These are phyloP conservation scores for Eulemur macaco DNA, from an alignment of 2,113 vertebrate genomes.

Conservation along the genomic window DNA sequence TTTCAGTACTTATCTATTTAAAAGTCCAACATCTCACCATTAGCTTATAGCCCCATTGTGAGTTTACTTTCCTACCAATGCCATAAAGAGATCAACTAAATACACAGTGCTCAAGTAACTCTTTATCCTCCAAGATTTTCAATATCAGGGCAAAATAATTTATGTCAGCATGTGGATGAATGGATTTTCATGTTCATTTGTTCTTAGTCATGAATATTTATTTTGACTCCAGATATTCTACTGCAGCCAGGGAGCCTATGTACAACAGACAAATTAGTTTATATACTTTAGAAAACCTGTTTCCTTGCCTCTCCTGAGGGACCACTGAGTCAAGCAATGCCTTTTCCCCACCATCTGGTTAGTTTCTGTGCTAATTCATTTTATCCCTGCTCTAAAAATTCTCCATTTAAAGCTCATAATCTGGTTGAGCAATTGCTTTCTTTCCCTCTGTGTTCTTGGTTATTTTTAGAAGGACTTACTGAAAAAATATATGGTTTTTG, in stretches of 20 bases:
- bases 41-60: not conserved
- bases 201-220: slow-evolving; percentile 40
- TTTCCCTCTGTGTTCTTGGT: slow-evolving; percentile 49
- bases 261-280: slow-evolving; percentile 64
- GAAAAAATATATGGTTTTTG: not conserved
- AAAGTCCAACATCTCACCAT: not conserved
- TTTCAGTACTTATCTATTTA: not conserved
- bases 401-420: slow-evolving; percentile 59
- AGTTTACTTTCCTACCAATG: not conserved
- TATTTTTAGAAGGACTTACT: not conserved
- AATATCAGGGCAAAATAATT: not conserved
- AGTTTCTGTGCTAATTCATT: slow-evolving; percentile 54
- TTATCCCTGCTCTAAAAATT: slow-evolving; percentile 45
- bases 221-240: slow-evolving; percentile 57
- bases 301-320: slow-evolving; percentile 64
- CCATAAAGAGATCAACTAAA: not conserved
- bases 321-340: slow-evolving; percentile 27
- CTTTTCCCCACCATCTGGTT: slow-evolving; percentile 70
- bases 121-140: not conserved
- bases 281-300: slow-evolving; percentile 57
- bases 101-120: not conserved
- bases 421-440: slow-evolving; percentile 50
- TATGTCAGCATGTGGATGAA: not conserved
- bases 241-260: slow-evolving; percentile 49
- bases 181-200: slow-evolving; percentile 6